Evolutionary conservation across 2,113 vertebrate species (phyloP).

Genomic region (Oreotrochilus melanogaster): DNA sequence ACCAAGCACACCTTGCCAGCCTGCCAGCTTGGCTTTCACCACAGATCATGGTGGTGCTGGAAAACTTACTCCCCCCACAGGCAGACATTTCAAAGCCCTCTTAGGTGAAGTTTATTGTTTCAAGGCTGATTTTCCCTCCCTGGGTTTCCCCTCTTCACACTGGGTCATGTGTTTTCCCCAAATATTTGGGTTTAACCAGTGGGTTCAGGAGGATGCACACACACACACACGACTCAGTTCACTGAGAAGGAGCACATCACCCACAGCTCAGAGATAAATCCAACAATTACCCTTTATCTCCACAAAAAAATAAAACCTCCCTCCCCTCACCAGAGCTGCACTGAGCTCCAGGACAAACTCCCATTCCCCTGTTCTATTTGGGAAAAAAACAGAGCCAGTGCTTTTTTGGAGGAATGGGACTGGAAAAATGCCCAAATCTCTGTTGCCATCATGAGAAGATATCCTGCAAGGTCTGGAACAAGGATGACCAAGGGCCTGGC

Average conservation of each 20-base stretch:
- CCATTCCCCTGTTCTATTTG: fast-evolving
- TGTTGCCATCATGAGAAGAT: neutral
- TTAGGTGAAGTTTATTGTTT: neutral
- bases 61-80: neutral
- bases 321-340: fast-evolving
- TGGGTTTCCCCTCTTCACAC: neutral
- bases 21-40: fast-evolving
- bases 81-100: fast-evolving
- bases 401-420: neutral
- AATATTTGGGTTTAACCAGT: neutral
- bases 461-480: neutral
- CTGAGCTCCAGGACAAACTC: neutral
- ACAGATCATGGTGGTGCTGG: neutral
- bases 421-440: neutral
- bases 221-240: neutral
- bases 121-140: neutral
- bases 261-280: neutral
- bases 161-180: neutral
- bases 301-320: neutral
- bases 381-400: neutral
- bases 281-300: fast-evolving
- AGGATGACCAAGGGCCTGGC: slow-evolving; percentile 15
- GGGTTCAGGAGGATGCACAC: neutral
- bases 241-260: too few species aligned
- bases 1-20: neutral